These are phyloP conservation scores for Hedychridium roseum DNA, from an alignment of 2,888 invertebrate genomes.

Conservation along the genomic window DNA sequence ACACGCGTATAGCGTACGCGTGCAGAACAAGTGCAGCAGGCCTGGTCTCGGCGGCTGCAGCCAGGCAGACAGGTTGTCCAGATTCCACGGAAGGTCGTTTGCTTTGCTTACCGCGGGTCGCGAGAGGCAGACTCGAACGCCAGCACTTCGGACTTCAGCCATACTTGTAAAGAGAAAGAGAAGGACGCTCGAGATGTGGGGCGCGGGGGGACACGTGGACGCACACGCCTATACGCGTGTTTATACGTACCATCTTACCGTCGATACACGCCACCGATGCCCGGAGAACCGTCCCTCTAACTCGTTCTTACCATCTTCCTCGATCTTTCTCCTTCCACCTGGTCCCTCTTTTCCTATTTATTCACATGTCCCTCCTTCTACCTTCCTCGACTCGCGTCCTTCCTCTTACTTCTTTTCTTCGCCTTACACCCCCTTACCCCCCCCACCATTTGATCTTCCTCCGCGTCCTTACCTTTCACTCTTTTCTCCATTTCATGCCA, in stretches of 20 bases:
- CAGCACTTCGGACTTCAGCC: conserved; percentile 39
- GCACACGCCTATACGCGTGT: conserved; percentile 21
- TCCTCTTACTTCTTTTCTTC: neutral
- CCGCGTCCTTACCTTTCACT: too few relatives aligned
- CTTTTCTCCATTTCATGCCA: too few relatives aligned
- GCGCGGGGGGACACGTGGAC: conserved; percentile 29
- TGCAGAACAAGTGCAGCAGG: conserved; percentile 52
- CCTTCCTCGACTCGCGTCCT: neutral
- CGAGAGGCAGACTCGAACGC: conserved; percentile 46
- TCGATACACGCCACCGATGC: conserved; percentile 10
- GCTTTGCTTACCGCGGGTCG: conserved; percentile 62
- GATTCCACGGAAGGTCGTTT: conserved; percentile 65
- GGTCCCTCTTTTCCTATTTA: conserved; percentile 11
- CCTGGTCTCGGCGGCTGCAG: conserved; percentile 50
- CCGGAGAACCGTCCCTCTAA: conserved; percentile 2
- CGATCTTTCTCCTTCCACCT: conserved; percentile 3
- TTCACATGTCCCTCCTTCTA: conserved; percentile 6
- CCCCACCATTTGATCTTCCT: conserved; percentile 3
- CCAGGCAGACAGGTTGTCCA: conserved; percentile 63
- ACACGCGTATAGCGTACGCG: conserved; percentile 18
- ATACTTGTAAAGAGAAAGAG: conserved; percentile 26
- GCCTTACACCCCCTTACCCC: neutral
- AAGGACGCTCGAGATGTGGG: conserved; percentile 7
- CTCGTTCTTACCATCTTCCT: conserved; percentile 3
- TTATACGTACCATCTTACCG: conserved; percentile 15